Evolutionary conservation across 1,140 invertebrate genomes (phyloP).

Genomic region (Drosophila baimaii): DNA sequence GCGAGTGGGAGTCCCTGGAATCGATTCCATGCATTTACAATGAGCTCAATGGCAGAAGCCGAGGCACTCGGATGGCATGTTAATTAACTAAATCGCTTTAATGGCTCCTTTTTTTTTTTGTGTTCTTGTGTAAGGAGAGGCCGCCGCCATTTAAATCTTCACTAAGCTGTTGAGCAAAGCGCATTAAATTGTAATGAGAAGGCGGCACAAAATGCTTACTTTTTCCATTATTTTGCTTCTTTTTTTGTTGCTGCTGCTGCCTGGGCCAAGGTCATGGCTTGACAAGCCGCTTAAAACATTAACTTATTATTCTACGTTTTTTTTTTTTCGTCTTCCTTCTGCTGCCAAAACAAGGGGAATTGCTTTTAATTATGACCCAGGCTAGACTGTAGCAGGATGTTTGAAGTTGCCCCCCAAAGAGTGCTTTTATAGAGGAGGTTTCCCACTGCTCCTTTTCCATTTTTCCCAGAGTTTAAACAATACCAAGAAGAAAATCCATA

Average conservation of each 20-base stretch:
- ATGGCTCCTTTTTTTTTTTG: constrained; percentile 26
- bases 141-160: constrained; percentile 63
- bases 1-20: neutral
- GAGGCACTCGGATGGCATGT: constrained; percentile 46
- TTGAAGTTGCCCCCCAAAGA: constrained; percentile 60
- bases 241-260: constrained; percentile 2
- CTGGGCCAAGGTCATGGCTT: constrained; percentile 64
- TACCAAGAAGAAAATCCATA: no score
- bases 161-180: constrained; percentile 72
- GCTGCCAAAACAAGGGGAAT: constrained; percentile 46
- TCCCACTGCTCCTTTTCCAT: neutral
- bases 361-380: constrained; percentile 65
- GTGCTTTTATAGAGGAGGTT: neutral
- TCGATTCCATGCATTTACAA: constrained; percentile 55
- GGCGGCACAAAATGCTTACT: constrained; percentile 60
- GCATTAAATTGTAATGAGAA: constrained; percentile 78
- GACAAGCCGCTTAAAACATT: constrained; percentile 76
- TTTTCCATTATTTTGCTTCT: constrained; percentile 35
- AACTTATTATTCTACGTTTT: constrained; percentile 66
- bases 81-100: constrained; percentile 62
- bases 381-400: constrained; percentile 53
- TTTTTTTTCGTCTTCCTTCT: neutral
- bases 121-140: neutral
- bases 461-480: no score
- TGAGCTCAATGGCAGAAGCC: constrained; percentile 28